These are phyloP conservation scores for Cairina moschata DNA, from an alignment of 2,113 vertebrate genomes.

Conservation along the genomic window DNA sequence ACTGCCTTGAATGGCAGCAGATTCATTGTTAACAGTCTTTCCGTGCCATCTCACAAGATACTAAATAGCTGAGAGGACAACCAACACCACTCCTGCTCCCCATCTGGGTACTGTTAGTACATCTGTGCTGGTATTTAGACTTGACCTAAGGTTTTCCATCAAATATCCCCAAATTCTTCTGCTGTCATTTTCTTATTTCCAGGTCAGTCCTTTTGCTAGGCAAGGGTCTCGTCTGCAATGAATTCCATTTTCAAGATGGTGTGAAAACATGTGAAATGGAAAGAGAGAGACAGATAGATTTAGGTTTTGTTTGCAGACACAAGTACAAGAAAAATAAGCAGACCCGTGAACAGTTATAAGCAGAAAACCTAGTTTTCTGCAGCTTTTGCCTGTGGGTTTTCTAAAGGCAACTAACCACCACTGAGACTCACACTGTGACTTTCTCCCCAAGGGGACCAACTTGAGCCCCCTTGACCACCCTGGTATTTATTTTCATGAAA, in stretches of 20 bases:
- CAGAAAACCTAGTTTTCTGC: not conserved
- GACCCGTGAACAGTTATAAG: not conserved
- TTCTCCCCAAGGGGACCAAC: not conserved
- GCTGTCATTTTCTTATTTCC: not conserved
- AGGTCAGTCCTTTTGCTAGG: not conserved
- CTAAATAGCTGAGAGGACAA: not conserved
- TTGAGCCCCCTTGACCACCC: not conserved
- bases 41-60: slow-evolving; percentile 8
- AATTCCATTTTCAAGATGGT: not conserved
- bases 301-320: not conserved
- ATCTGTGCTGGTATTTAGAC: not conserved
- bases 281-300: not conserved
- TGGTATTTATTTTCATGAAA: not conserved
- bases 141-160: not conserved
- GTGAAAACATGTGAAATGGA: not conserved
- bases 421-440: fast-evolving
- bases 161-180: not conserved
- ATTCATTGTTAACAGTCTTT: slow-evolving; percentile 2
- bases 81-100: not conserved
- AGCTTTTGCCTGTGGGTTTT: not conserved
- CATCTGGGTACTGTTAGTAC: not conserved
- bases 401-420: not conserved
- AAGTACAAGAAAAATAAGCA: not conserved
- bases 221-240: not conserved
- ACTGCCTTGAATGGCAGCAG: slow-evolving; percentile 11